phyloP scores from a whole-genome alignment of 2,888 invertebrate species.

The Geophilus truncorum region DNA sequence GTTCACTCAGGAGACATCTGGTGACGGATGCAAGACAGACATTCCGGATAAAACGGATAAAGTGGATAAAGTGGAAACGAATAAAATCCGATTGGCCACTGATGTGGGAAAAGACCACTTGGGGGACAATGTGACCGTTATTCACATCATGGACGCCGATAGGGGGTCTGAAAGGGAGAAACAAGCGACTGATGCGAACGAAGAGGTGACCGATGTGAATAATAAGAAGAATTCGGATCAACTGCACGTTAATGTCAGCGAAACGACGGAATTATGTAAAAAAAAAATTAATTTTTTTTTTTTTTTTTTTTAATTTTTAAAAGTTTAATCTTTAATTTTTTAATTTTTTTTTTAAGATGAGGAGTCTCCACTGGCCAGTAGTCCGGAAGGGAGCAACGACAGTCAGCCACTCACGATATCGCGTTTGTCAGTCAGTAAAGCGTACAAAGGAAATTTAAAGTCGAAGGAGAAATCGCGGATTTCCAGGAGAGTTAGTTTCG shows the following conservation, averaged over 20 bases:
- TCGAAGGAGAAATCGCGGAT: slow-evolving; percentile 45
- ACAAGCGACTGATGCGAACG: neutral
- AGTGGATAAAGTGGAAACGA: neutral
- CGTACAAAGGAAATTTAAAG: slow-evolving; percentile 70
- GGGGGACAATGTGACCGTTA: neutral
- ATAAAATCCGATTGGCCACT: neutral
- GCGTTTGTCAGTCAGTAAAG: neutral
- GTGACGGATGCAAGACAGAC: neutral
- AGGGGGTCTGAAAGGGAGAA: neutral
- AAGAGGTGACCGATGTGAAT: neutral
- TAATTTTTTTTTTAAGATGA: neutral
- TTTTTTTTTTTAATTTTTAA: neutral
- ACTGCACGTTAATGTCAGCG: neutral
- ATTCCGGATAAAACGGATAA: neutral
- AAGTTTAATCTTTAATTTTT: neutral
- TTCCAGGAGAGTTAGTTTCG: slow-evolving; percentile 82
- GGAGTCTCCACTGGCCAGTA: neutral
- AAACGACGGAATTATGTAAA: neutral
- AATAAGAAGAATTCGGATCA: neutral
- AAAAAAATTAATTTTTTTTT: neutral
- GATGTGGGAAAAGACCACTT: neutral
- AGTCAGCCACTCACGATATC: neutral
- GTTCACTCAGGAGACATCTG: too few species aligned
- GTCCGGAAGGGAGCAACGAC: neutral
- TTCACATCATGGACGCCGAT: neutral